Conservation (phyloP, 2,113 vertebrate genomes). For the Anguilla rostrata region DNA sequence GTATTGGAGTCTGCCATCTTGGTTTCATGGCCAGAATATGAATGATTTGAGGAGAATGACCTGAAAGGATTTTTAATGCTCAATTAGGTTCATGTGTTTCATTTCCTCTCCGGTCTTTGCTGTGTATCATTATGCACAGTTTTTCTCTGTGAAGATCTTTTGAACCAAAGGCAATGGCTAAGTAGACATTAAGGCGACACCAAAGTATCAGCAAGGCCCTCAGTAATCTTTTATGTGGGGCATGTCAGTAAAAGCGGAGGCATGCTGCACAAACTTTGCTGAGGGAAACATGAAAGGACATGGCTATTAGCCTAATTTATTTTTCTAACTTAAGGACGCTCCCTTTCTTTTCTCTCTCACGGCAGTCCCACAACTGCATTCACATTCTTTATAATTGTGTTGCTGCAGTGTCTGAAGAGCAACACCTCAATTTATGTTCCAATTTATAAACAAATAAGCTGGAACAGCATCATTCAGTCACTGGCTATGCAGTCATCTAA, state of each 20-base stretch:
- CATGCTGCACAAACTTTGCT: neutral
- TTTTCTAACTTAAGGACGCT: neutral
- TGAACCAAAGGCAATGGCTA: neutral
- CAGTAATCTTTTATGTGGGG: neutral
- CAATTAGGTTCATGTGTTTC: neutral
- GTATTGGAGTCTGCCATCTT: neutral
- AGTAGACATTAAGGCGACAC: neutral
- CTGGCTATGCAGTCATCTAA: neutral
- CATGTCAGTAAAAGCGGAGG: neutral
- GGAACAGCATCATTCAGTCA: neutral
- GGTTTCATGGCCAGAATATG: neutral
- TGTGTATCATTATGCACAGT: neutral
- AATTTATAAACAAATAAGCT: no score
- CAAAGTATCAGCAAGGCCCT: neutral
- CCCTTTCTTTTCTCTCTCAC: neutral
- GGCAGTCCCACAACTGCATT: neutral
- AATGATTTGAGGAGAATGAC: neutral
- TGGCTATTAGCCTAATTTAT: slow-evolving; percentile 8
- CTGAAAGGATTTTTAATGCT: neutral
- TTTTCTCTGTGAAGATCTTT: neutral
- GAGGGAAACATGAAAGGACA: neutral
- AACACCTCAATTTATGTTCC: neutral
- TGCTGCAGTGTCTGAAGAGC: neutral
- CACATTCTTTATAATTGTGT: neutral
- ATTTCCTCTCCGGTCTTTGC: neutral